phyloP scores from a whole-genome alignment of 2,797 vertebrate species.

The Gobio occitaniae region DNA sequence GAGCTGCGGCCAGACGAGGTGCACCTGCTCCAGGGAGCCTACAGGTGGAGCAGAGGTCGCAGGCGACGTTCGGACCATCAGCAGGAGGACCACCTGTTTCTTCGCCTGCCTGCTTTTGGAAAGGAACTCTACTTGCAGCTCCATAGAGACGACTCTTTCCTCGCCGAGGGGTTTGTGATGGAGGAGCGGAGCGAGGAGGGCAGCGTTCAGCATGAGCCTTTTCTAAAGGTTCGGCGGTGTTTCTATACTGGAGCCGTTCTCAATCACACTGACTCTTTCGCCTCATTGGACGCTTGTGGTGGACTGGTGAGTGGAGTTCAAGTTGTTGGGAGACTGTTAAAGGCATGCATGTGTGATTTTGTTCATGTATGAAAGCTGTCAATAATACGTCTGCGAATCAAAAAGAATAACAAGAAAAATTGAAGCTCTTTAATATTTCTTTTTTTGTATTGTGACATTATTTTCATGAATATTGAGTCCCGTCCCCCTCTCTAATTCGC shows the following conservation, averaged over 20 bases:
- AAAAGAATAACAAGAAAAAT: not conserved
- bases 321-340: not conserved
- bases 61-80: constrained; percentile 53
- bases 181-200: constrained; percentile 76
- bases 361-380: not conserved
- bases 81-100: constrained; percentile 73
- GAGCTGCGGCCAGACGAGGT: constrained; percentile 69
- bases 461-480: no score
- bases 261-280: constrained; percentile 85
- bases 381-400: not conserved
- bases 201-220: constrained; percentile 61
- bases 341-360: not conserved
- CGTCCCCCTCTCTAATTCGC: not conserved
- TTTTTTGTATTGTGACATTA: not conserved
- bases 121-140: constrained; percentile 83
- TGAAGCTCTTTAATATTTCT: not conserved
- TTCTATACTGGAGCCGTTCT: constrained; percentile 89
- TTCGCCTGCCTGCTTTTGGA: constrained; percentile 86
- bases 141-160: constrained; percentile 81
- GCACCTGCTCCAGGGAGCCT: constrained; percentile 67
- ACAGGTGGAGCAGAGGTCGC: constrained; percentile 69
- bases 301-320: constrained; percentile 85
- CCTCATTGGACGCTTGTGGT: constrained; percentile 87
- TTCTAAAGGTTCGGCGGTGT: constrained; percentile 73
- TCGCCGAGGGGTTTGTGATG: constrained; percentile 82